phyloP scores from a whole-genome alignment of 2,888 invertebrate genomes.

The Ethmia dodecea region DNA sequence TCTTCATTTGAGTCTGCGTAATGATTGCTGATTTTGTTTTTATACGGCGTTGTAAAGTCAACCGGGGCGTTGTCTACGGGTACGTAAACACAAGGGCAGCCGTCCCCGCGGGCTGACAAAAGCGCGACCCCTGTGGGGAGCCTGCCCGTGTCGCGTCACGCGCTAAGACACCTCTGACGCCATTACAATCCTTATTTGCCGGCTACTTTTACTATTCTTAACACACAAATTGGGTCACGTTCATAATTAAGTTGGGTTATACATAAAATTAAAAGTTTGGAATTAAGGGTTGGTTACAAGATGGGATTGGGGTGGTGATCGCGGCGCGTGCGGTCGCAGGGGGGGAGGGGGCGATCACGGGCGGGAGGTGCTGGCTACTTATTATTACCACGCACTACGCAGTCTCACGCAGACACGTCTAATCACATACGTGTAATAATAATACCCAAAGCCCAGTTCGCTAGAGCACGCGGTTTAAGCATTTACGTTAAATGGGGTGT shows the following conservation, averaged over 20 bases:
- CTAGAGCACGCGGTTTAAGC: slow-evolving; percentile 26
- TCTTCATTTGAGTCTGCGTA: too few relatives aligned
- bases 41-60: background rate
- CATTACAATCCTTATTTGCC: slow-evolving; percentile 7
- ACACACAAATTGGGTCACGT: slow-evolving; percentile 22
- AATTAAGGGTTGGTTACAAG: slow-evolving; percentile 30
- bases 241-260: slow-evolving; percentile 5
- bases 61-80: slow-evolving; percentile 7
- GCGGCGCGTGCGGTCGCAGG: slow-evolving; percentile 38
- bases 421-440: slow-evolving; percentile 40
- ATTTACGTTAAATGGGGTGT: slow-evolving; percentile 37
- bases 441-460: slow-evolving; percentile 28
- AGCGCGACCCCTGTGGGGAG: slow-evolving; percentile 41
- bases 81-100: slow-evolving; percentile 44
- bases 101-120: slow-evolving; percentile 41
- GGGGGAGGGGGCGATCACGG: slow-evolving; percentile 28
- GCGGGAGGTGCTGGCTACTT: slow-evolving; percentile 50
- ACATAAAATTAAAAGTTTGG: slow-evolving; percentile 28
- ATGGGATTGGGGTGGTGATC: slow-evolving; percentile 34
- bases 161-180: slow-evolving; percentile 25
- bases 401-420: slow-evolving; percentile 41
- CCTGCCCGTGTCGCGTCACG: slow-evolving; percentile 31
- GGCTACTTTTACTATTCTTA: slow-evolving; percentile 5
- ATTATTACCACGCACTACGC: slow-evolving; percentile 51
- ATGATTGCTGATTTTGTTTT: too few relatives aligned